A percentile compares a stretch with the other conserved stretches of the same genome.
These are phyloP conservation scores for Meteorus cinctellus DNA, from an alignment of 2,888 invertebrate species.

Conservation along the genomic window DNA sequence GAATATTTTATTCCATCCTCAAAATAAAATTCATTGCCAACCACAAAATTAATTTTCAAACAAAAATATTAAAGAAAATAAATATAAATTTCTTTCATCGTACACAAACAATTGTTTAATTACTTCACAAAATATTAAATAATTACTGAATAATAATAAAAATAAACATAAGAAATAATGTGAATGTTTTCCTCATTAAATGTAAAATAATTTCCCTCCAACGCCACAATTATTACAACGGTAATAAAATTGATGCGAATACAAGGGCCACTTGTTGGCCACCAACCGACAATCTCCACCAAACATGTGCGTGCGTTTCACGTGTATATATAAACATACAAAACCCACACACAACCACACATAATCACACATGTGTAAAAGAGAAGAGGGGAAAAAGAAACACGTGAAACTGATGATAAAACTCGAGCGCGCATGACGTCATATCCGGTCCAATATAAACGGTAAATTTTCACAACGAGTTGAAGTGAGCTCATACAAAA, in stretches of 20 bases:
- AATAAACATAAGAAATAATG: too few relatives aligned
- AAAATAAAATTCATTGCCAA: too few relatives aligned
- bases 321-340: not conserved
- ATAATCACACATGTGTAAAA: not conserved
- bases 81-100: too few relatives aligned
- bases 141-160: too few relatives aligned
- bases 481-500: not conserved
- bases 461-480: not conserved
- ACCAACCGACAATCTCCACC: conserved; percentile 34
- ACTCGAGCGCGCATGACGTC: conserved; percentile 39
- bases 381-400: conserved; percentile 28
- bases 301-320: conserved; percentile 4
- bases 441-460: conserved; percentile 43
- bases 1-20: too few relatives aligned
- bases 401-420: conserved; percentile 41
- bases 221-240: not conserved
- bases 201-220: too few relatives aligned
- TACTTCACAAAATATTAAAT: too few relatives aligned
- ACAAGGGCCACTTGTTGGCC: conserved; percentile 54
- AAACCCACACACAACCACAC: not conserved
- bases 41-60: too few relatives aligned
- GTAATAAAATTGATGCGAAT: conserved; percentile 48
- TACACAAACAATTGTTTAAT: too few relatives aligned
- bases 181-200: too few relatives aligned
- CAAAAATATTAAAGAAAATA: too few relatives aligned